Evolutionary conservation across 2,113 vertebrate genomes (phyloP).

Genomic region (Meriones unguiculatus): DNA sequence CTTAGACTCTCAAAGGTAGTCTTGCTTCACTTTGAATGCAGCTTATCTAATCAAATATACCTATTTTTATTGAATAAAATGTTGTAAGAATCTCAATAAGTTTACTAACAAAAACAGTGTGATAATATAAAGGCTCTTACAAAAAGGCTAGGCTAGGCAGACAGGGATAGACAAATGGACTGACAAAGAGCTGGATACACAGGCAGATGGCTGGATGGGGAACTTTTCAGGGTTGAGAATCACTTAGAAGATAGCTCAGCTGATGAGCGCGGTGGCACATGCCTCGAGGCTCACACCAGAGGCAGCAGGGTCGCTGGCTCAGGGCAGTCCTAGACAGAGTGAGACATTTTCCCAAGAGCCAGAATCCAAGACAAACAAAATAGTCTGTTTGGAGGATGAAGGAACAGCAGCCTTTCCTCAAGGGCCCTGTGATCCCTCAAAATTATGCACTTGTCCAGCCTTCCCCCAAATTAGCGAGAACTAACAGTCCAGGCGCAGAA

Average conservation of each 20-base stretch:
- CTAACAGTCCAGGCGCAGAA: constrained; percentile 2
- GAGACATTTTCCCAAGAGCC: not conserved
- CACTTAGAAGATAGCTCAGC: constrained; percentile 43
- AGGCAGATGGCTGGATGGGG: too few species aligned
- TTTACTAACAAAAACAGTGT: constrained; percentile 10
- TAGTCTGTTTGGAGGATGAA: not conserved
- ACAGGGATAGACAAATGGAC: not conserved
- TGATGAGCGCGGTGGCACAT: not conserved
- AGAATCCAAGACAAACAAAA: not conserved
- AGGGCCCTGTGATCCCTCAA: not conserved
- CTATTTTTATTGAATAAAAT: constrained; percentile 61
- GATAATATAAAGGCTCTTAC: constrained; percentile 39
- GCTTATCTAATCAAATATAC: constrained; percentile 56
- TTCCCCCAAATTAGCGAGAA: not conserved
- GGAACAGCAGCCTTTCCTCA: not conserved
- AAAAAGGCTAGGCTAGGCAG: not conserved
- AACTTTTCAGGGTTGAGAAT: not conserved
- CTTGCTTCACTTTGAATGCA: constrained; percentile 33
- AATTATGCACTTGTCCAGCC: not conserved
- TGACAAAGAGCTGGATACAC: not conserved
- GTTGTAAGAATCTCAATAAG: not conserved
- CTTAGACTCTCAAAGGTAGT: not conserved
- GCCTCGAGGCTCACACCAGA: not conserved
- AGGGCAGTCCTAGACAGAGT: not conserved
- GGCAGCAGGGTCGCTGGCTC: not conserved